These are phyloP conservation scores for Synchiropus splendidus DNA, from an alignment of 2,113 vertebrate species.

Conservation along the genomic window DNA sequence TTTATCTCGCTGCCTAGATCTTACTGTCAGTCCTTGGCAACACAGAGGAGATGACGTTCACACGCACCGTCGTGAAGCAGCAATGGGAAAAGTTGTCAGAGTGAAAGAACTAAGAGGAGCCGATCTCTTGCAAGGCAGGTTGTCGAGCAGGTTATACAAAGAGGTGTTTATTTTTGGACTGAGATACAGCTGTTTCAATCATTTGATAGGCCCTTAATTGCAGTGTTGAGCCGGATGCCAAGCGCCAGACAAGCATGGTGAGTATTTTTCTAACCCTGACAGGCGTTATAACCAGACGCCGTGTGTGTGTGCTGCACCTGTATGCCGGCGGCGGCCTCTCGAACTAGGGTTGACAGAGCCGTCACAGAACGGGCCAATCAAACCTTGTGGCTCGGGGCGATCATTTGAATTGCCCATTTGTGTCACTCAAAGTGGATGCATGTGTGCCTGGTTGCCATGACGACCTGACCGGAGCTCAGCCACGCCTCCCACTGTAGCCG, in stretches of 20 bases:
- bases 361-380: slow-evolving; percentile 29
- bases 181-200: slow-evolving; percentile 26
- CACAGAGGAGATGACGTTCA: no score
- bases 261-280: slow-evolving; percentile 43
- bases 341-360: slow-evolving; percentile 6
- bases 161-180: slow-evolving; percentile 8
- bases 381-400: slow-evolving; percentile 42
- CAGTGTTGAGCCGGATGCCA: slow-evolving; percentile 19
- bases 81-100: no score
- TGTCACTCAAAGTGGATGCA: slow-evolving; percentile 28
- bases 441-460: slow-evolving; percentile 52
- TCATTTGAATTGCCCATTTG: slow-evolving; percentile 54
- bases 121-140: not conserved
- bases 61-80: no score
- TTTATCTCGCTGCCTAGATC: no score
- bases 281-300: slow-evolving; percentile 43
- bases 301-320: slow-evolving; percentile 40
- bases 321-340: no score
- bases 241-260: slow-evolving; percentile 40
- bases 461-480: slow-evolving; percentile 41
- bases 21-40: no score
- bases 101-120: no score
- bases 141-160: slow-evolving; percentile 15
- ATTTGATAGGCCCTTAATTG: slow-evolving; percentile 55
- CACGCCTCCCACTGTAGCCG: slow-evolving; percentile 47